Evolutionary conservation across 2,113 vertebrate genomes (phyloP).

Genomic region (Promerops cafer): DNA sequence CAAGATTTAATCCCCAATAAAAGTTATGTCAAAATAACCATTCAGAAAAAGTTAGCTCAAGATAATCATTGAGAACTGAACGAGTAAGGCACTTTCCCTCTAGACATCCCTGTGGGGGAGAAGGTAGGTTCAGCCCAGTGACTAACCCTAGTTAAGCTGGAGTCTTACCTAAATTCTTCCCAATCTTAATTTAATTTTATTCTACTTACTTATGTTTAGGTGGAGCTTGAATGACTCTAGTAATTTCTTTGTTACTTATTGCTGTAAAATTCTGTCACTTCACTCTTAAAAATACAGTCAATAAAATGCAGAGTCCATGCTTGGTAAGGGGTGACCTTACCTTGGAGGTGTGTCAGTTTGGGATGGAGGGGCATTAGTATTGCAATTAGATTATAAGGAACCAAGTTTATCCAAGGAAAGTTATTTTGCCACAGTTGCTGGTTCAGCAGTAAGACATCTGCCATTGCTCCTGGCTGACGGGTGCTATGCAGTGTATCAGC

Average conservation of each 20-base stretch:
- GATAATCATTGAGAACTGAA: background rate
- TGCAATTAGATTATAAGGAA: no score
- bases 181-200: background rate
- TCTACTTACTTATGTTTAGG: background rate
- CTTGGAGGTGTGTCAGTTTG: background rate
- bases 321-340: accelerated
- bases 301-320: accelerated
- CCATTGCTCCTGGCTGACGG: background rate
- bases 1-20: background rate
- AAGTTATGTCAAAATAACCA: background rate
- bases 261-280: background rate
- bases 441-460: no score
- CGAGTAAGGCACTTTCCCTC: background rate
- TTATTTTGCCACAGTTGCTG: background rate
- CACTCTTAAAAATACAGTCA: background rate
- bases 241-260: background rate
- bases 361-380: background rate
- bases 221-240: background rate
- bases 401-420: background rate
- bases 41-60: background rate
- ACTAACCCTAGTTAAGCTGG: background rate
- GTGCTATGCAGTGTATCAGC: background rate
- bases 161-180: background rate
- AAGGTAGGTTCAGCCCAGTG: background rate
- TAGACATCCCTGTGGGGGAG: background rate